Conservation (phyloP, 2,797 vertebrate genomes). For the Denticeps clupeoides region DNA sequence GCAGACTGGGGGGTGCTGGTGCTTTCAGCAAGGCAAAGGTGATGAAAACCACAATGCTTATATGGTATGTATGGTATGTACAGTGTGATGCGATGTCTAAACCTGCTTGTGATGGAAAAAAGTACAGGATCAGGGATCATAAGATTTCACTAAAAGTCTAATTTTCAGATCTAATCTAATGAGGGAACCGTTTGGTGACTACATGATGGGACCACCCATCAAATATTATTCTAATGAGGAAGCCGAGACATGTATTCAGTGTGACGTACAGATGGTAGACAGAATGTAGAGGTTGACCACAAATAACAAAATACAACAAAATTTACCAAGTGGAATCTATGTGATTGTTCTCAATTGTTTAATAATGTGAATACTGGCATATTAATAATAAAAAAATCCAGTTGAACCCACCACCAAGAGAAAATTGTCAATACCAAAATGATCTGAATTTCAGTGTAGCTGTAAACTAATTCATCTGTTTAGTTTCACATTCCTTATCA, state of each 20-base stretch:
- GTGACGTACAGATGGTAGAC: neutral
- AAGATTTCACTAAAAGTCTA: too few species aligned
- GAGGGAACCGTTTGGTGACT: conserved; percentile 9
- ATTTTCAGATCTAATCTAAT: conserved; percentile 16
- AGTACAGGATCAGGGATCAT: too few species aligned
- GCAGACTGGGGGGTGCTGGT: conserved; percentile 15
- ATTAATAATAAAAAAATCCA: too few species aligned
- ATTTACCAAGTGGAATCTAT: too few species aligned
- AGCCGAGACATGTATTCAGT: conserved; percentile 21
- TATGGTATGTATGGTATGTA: neutral
- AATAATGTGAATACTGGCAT: too few species aligned
- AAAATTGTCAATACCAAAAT: too few species aligned
- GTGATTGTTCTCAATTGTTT: too few species aligned
- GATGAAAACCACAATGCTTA: conserved; percentile 1
- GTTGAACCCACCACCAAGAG: too few species aligned
- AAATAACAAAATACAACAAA: too few species aligned
- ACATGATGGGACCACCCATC: conserved; percentile 25
- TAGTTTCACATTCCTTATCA: neutral
- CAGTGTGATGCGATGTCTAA: neutral
- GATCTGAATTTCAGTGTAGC: conserved; percentile 8
- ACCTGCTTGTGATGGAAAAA: too few species aligned
- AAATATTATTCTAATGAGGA: conserved; percentile 36
- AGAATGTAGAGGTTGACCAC: too few species aligned
- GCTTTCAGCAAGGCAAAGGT: conserved; percentile 5
- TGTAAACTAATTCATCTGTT: conserved; percentile 1